These are phyloP conservation scores for Sebastes vulpes DNA, from an alignment of 2,797 vertebrate genomes.

Conservation along the genomic window DNA sequence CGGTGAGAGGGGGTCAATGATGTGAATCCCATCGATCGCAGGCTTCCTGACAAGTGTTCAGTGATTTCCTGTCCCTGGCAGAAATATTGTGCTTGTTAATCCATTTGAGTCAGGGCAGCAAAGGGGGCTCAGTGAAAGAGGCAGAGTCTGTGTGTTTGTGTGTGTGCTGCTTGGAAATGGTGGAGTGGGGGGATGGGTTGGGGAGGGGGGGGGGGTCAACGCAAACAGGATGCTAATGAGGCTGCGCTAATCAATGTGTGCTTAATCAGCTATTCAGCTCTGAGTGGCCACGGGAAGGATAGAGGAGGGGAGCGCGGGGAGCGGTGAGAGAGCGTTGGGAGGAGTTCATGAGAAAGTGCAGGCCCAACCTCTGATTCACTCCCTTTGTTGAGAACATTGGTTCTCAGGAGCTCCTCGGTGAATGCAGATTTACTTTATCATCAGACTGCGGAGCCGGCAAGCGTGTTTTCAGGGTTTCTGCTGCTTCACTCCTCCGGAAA, in stretches of 20 bases:
- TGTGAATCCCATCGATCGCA: constrained; percentile 74
- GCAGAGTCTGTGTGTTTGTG: constrained; percentile 7
- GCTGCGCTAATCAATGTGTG: constrained; percentile 88
- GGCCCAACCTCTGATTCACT: constrained; percentile 74
- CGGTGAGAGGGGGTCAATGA: constrained; percentile 65
- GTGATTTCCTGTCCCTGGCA: constrained; percentile 84
- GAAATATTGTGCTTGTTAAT: constrained; percentile 79
- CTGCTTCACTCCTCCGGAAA: background rate
- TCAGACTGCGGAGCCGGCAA: constrained; percentile 9
- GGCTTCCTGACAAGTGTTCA: constrained; percentile 75
- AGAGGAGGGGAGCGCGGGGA: constrained; percentile 29
- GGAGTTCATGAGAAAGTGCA: constrained; percentile 88
- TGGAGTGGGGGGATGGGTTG: background rate
- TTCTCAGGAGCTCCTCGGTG: constrained; percentile 53
- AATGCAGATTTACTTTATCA: constrained; percentile 59
- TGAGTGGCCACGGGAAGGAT: constrained; percentile 61
- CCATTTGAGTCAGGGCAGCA: constrained; percentile 79
- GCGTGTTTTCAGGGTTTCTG: background rate
- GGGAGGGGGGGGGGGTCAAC: constrained; percentile 49
- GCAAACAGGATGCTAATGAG: constrained; percentile 92
- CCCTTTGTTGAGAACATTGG: constrained; percentile 66
- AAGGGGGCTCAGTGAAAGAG: constrained; percentile 56
- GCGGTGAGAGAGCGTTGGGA: constrained; percentile 58
- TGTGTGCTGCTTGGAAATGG: constrained; percentile 44
- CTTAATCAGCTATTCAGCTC: constrained; percentile 90